phyloP scores from a whole-genome alignment of 2,888 invertebrate genomes.

The Thumatha senex region DNA sequence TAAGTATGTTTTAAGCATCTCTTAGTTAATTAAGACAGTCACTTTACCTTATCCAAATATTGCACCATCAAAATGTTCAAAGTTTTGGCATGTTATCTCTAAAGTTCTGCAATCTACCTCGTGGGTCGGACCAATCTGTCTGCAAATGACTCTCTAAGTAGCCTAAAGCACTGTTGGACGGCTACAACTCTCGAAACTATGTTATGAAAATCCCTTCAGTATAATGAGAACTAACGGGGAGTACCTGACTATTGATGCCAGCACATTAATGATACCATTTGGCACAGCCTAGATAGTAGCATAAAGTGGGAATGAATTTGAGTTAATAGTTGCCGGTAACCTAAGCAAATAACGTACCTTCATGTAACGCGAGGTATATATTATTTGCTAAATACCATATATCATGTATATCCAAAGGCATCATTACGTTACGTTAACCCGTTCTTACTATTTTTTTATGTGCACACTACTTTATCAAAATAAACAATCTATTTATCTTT shows the following conservation, averaged over 20 bases:
- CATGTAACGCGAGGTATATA: too few relatives aligned
- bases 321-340: too few relatives aligned
- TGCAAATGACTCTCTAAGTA: constrained; percentile 77
- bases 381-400: too few relatives aligned
- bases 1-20: constrained; percentile 59
- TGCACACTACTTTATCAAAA: too few relatives aligned
- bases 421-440: too few relatives aligned
- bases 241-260: constrained; percentile 29
- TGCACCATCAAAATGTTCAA: constrained; percentile 78
- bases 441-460: too few relatives aligned
- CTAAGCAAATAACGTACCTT: too few relatives aligned
- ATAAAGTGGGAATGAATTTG: too few relatives aligned
- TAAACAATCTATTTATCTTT: too few relatives aligned
- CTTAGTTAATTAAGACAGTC: constrained; percentile 75
- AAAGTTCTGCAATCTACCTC: constrained; percentile 78
- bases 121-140: constrained; percentile 74
- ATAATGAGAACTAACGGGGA: constrained; percentile 56
- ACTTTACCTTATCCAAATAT: constrained; percentile 78
- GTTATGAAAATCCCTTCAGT: constrained; percentile 66
- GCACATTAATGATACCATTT: constrained; percentile 38
- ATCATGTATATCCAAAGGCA: too few relatives aligned
- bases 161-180: constrained; percentile 63
- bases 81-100: constrained; percentile 78
- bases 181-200: constrained; percentile 57
- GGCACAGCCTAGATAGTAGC: constrained; percentile 2